Percentiles rank a stretch among this genome's conserved stretches.
phyloP scores from a whole-genome alignment of 2,113 vertebrate genomes.

The Onychostoma macrolepis region DNA sequence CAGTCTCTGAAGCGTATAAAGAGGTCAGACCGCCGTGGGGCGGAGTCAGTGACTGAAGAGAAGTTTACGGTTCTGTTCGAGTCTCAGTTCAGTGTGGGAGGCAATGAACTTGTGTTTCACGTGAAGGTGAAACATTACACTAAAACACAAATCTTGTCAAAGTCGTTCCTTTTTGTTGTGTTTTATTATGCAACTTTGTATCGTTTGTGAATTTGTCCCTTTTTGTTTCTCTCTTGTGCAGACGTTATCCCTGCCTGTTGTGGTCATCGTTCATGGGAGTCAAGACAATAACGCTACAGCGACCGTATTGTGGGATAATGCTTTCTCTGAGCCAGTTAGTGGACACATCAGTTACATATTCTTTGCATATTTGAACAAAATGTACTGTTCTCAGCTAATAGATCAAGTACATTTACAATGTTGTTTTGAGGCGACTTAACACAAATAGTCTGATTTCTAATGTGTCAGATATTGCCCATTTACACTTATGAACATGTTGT shows the following conservation, averaged over 20 bases:
- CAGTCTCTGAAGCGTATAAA: conserved; percentile 96
- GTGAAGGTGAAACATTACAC: conserved; percentile 82
- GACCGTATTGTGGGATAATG: conserved; percentile 95
- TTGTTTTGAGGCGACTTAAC: neutral
- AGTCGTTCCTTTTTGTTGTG: neutral
- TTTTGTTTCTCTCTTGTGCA: conserved; percentile 55
- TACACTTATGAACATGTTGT: neutral
- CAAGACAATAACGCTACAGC: conserved; percentile 96
- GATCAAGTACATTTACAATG: neutral
- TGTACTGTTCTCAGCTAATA: neutral
- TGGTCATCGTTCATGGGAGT: conserved; percentile 94
- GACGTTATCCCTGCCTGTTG: conserved; percentile 93
- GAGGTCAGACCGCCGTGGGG: conserved; percentile 88
- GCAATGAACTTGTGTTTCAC: conserved; percentile 94
- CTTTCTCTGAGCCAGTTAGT: conserved; percentile 90
- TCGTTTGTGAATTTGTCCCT: neutral
- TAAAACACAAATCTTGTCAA: neutral
- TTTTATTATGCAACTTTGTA: neutral
- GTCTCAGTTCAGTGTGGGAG: conserved; percentile 93
- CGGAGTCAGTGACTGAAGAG: conserved; percentile 94
- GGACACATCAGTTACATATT: neutral
- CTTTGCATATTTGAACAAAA: neutral
- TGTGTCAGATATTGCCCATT: neutral
- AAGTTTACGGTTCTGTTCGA: conserved; percentile 97
- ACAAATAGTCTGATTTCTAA: too few species aligned